Evolutionary conservation across 2,888 invertebrate genomes (phyloP).

Genomic region (Lasioglossum lativentre): DNA sequence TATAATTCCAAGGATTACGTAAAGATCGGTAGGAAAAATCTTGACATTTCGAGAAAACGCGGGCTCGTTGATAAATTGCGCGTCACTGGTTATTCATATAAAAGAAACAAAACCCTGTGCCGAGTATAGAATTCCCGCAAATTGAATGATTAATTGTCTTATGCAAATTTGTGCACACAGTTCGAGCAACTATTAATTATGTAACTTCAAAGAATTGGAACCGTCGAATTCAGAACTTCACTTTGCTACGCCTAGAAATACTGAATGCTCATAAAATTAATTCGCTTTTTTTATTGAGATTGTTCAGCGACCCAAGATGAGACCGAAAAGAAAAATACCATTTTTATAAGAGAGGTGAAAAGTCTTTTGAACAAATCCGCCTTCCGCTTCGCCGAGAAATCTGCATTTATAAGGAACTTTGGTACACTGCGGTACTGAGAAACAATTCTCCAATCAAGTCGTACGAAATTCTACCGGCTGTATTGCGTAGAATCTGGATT

Average conservation of each 20-base stretch:
- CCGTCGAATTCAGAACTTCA: too few relatives aligned
- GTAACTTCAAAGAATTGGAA: too few relatives aligned
- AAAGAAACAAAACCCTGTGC: background rate
- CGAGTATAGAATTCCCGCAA: too few relatives aligned
- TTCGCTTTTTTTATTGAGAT: background rate
- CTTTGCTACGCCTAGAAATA: too few relatives aligned
- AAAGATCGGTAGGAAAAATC: background rate
- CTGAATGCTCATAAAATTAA: background rate
- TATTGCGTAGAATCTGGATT: background rate
- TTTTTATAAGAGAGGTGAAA: background rate
- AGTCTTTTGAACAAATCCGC: too few relatives aligned
- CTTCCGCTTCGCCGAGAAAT: constrained; percentile 12
- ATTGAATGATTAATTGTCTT: background rate
- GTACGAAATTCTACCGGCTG: background rate
- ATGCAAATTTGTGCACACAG: background rate
- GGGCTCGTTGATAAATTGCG: too few relatives aligned
- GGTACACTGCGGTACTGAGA: background rate
- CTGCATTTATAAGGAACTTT: constrained; percentile 17
- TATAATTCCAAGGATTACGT: background rate
- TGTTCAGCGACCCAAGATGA: background rate
- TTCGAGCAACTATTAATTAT: background rate
- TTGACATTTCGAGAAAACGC: background rate
- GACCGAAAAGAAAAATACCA: background rate
- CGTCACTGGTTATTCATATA: too few relatives aligned
- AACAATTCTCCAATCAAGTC: constrained; percentile 18